phyloP scores from a whole-genome alignment of 2,888 invertebrate species.

The Drosophila putrida region DNA sequence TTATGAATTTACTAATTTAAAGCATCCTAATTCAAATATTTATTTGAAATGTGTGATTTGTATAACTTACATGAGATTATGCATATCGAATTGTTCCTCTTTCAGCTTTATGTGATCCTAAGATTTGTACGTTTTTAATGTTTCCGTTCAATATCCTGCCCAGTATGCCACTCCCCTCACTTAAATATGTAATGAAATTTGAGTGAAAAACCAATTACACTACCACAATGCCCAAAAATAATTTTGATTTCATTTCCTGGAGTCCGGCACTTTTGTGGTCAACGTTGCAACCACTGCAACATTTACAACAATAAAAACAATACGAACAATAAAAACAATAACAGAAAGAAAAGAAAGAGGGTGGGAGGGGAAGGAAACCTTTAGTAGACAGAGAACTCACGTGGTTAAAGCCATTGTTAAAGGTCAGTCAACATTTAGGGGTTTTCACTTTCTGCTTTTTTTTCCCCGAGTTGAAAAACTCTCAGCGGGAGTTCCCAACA shows the following conservation, averaged over 20 bases:
- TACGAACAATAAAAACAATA: slow-evolving; percentile 21
- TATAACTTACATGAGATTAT: neutral
- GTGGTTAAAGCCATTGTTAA: slow-evolving; percentile 66
- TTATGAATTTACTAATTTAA: too few relatives aligned
- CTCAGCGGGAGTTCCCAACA: slow-evolving; percentile 53
- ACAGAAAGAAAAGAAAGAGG: slow-evolving; percentile 13
- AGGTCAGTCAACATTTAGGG: slow-evolving; percentile 66
- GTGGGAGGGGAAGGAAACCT: slow-evolving; percentile 4
- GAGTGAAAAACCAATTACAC: slow-evolving; percentile 73
- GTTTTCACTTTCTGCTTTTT: slow-evolving; percentile 66
- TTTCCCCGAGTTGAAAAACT: neutral
- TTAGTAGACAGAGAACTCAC: slow-evolving; percentile 54
- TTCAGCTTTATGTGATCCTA: neutral
- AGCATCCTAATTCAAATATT: too few relatives aligned
- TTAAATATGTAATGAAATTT: slow-evolving; percentile 53
- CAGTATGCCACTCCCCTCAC: neutral
- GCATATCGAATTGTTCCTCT: neutral
- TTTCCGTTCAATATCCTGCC: slow-evolving; percentile 42
- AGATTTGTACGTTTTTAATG: slow-evolving; percentile 10
- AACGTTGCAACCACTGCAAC: slow-evolving; percentile 58
- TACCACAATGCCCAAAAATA: slow-evolving; percentile 74
- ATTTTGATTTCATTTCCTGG: slow-evolving; percentile 74
- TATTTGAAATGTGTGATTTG: too few relatives aligned
- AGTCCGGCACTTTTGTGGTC: slow-evolving; percentile 68
- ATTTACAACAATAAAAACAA: slow-evolving; percentile 50